These are phyloP conservation scores for Nymphalis polychloros DNA, from an alignment of 2,888 invertebrate species.

Conservation along the genomic window DNA sequence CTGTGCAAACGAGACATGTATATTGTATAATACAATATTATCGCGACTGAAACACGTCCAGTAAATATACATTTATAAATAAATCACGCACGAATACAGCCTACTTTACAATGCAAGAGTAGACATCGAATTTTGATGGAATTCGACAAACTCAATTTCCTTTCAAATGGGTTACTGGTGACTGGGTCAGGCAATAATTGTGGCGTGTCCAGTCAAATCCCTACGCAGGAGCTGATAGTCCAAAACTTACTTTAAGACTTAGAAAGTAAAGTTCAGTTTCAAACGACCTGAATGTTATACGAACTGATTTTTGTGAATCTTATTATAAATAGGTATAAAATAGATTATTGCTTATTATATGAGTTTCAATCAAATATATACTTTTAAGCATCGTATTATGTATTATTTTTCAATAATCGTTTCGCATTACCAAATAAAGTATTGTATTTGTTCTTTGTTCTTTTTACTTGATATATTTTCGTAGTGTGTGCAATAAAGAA, in stretches of 20 bases:
- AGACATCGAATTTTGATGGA: conserved; percentile 73
- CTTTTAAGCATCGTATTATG: not conserved
- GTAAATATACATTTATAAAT: conserved; percentile 1
- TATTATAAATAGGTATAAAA: not conserved
- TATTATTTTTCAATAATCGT: no score
- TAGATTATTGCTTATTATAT: not conserved
- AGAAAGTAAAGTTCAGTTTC: conserved; percentile 21
- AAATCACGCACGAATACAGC: conserved; percentile 5
- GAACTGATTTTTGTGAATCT: not conserved
- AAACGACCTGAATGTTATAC: conserved; percentile 7
- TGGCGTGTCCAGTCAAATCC: conserved; percentile 60
- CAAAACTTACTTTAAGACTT: conserved; percentile 34
- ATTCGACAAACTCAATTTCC: conserved; percentile 78
- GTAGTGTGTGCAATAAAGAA: no score
- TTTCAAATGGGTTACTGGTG: conserved; percentile 68
- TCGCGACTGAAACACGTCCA: no score
- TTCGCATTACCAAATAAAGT: no score
- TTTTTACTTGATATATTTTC: no score
- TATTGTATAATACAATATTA: no score
- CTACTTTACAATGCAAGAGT: conserved; percentile 75
- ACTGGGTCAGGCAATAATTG: conserved; percentile 75
- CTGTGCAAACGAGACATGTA: no score
- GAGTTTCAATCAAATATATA: not conserved
- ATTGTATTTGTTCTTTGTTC: no score
- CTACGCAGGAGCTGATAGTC: conserved; percentile 42